Percentiles rank a stretch among this genome's conserved stretches.
phyloP scores from a whole-genome alignment of 2,113 vertebrate genomes.

The Coptodon rendalli region DNA sequence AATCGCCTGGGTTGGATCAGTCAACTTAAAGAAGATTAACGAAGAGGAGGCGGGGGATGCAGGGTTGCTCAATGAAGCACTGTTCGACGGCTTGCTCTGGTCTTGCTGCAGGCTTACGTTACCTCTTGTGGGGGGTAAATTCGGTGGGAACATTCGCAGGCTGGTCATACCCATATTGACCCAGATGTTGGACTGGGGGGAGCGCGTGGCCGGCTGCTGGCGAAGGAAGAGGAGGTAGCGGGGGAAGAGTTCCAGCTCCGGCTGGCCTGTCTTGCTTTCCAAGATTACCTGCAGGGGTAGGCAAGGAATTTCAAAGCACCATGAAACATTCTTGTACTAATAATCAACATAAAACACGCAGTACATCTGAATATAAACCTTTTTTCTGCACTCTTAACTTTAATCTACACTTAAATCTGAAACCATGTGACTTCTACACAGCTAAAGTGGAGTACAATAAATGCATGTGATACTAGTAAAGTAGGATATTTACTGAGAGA shows the following conservation, averaged over 20 bases:
- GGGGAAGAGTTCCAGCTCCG: conserved; percentile 92
- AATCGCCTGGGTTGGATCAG: conserved; percentile 11
- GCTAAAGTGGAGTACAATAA: neutral
- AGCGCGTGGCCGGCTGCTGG: conserved; percentile 89
- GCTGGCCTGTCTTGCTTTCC: conserved; percentile 76
- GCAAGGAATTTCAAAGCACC: neutral
- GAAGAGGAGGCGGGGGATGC: neutral
- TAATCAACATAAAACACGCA: neutral
- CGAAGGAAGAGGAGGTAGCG: conserved; percentile 93
- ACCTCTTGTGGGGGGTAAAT: conserved; percentile 86
- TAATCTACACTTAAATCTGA: neutral
- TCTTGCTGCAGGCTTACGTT: conserved; percentile 99
- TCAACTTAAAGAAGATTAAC: conserved; percentile 36
- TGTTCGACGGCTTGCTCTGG: conserved; percentile 36
- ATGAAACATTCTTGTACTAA: neutral
- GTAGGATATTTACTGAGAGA: neutral
- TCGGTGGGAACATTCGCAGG: conserved; percentile 95
- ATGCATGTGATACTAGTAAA: neutral
- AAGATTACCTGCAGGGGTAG: conserved; percentile 80
- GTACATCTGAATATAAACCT: neutral
- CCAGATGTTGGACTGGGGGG: conserved; percentile 98
- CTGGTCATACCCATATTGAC: conserved; percentile 99
- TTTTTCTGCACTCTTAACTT: neutral
- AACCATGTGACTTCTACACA: neutral
- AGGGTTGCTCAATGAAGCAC: conserved; percentile 29